phyloP scores from a whole-genome alignment of 2,113 vertebrate genomes.

The Melospiza georgiana region DNA sequence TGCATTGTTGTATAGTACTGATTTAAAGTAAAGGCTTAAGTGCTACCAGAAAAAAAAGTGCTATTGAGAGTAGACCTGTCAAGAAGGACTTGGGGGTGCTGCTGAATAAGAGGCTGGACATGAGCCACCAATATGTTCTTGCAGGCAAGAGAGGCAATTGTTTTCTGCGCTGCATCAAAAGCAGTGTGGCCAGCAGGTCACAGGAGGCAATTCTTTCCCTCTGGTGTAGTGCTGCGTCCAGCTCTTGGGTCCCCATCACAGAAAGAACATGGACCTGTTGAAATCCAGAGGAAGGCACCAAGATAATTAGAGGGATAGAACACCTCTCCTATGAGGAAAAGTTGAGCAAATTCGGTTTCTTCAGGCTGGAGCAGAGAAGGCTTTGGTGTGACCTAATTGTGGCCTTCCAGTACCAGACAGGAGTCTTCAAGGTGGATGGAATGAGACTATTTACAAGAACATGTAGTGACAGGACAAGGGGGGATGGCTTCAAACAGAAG shows the following conservation, averaged over 20 bases:
- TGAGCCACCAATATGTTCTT: not conserved
- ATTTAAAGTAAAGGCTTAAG: not conserved
- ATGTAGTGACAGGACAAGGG: not conserved
- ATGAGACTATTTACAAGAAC: not conserved
- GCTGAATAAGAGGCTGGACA: not conserved
- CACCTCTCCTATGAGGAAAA: not conserved
- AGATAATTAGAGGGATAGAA: not conserved
- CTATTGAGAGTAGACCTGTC: not conserved
- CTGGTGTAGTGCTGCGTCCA: not conserved
- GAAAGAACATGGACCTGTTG: not conserved
- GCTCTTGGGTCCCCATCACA: not conserved
- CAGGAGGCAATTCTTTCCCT: not conserved
- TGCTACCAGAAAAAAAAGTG: not conserved
- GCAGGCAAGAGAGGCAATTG: not conserved
- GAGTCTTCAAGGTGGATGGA: not conserved
- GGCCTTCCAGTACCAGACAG: not conserved
- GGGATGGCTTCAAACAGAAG: not conserved
- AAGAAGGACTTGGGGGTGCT: not conserved
- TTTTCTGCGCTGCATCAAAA: not conserved
- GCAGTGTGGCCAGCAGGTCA: fast-evolving
- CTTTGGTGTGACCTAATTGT: not conserved
- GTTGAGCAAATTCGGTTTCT: not conserved
- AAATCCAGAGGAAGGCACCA: not conserved
- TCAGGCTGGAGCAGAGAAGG: not conserved
- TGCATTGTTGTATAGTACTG: not conserved